Evolutionary conservation across 2,797 vertebrate genomes (phyloP).

Genomic region (Hydrolagus colliei): DNA sequence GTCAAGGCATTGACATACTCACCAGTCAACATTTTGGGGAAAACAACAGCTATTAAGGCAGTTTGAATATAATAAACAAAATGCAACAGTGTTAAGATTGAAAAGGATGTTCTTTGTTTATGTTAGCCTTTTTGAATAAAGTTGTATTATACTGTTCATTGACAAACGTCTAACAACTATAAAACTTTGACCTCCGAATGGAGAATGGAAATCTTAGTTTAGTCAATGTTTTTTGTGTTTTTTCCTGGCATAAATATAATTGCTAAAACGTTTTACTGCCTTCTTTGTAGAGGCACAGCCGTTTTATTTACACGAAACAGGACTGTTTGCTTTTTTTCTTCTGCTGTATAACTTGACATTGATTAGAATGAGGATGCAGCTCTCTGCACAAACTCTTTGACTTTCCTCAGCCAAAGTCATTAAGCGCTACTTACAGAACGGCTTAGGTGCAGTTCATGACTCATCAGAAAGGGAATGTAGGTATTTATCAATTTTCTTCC

Average conservation of each 20-base stretch:
- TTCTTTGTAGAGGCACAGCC: background rate
- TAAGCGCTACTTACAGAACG: constrained; percentile 19
- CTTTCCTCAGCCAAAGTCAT: constrained; percentile 23
- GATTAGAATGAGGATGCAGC: constrained; percentile 21
- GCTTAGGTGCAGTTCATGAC: constrained; percentile 21
- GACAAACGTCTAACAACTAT: constrained; percentile 3
- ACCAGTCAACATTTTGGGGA: too few species aligned
- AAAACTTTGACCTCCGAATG: background rate
- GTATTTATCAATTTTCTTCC: constrained; percentile 28
- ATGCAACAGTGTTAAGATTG: background rate
- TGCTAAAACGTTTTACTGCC: background rate
- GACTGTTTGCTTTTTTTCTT: constrained; percentile 6
- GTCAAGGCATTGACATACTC: too few species aligned
- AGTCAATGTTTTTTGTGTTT: background rate
- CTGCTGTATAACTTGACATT: constrained; percentile 7
- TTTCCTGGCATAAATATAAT: constrained; percentile 2
- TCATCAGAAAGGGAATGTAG: constrained; percentile 10
- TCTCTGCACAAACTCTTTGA: constrained; percentile 5
- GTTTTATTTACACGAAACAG: background rate
- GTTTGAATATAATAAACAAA: constrained; percentile 13
- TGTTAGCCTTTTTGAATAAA: constrained; percentile 21
- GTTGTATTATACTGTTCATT: constrained; percentile 1
- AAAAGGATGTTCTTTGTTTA: background rate
- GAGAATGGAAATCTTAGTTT: background rate
- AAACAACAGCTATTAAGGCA: background rate